phyloP scores from a whole-genome alignment of 64 coral and sea anemone species.

The Montipora sp. region DNA sequence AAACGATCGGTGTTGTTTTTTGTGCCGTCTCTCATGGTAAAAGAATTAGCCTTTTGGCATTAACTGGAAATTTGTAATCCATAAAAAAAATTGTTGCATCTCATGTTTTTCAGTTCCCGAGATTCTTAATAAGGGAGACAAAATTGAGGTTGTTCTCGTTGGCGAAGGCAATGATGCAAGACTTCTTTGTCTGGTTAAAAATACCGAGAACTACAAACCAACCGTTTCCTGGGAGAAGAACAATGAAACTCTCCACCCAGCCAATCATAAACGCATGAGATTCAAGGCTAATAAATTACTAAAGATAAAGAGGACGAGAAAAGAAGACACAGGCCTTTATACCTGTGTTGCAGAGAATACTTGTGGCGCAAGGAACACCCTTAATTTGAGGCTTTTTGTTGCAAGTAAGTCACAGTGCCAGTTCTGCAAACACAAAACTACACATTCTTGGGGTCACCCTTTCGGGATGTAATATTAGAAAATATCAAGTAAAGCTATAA shows the following conservation, averaged over 20 bases:
- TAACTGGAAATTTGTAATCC: no score
- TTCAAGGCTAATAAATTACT: constrained; percentile 60
- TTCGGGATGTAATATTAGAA: no score
- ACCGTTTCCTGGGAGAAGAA: constrained; percentile 67
- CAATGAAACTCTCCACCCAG: constrained; percentile 42
- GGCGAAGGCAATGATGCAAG: not conserved
- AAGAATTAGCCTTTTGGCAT: no score
- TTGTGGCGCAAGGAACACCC: constrained; percentile 31
- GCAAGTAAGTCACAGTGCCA: constrained; percentile 31
- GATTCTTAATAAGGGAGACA: not conserved
- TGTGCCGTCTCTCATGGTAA: no score
- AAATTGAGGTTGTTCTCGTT: not conserved
- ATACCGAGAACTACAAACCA: not conserved
- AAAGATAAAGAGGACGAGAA: constrained; percentile 54
- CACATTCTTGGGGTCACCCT: no score
- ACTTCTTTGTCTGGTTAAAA: constrained; percentile 36
- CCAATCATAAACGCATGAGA: constrained; percentile 50
- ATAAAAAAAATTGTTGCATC: not conserved
- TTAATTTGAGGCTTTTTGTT: constrained; percentile 52
- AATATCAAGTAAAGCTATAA: no score
- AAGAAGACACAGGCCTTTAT: constrained; percentile 70
- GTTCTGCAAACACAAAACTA: no score
- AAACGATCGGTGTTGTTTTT: no score
- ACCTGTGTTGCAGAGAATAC: constrained; percentile 63
- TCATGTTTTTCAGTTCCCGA: constrained; percentile 12